Evolutionary conservation across 2,113 vertebrate genomes (phyloP), one percentile per base, ranked within the genome.

Genomic region (Taurulus bubalis): DNA sequence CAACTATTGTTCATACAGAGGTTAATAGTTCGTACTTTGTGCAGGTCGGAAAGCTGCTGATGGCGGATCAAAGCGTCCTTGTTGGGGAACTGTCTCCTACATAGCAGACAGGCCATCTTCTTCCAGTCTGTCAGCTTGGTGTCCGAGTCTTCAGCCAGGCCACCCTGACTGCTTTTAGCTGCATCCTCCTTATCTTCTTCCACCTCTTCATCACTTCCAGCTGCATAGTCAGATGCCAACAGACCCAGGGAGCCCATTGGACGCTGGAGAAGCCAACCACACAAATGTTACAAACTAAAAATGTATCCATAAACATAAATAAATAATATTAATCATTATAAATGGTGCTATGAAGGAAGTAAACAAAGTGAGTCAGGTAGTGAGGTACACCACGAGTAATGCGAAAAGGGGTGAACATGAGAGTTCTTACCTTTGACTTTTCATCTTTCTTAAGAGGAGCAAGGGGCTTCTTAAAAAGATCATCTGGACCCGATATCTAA

Each of bases 51-150:
- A 26, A 99, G 97, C 92, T 99, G 97, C 89, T 99, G 98, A 91
- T 99, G 98, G 87, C 98, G 97, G 82, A 98, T 91, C 58, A 99
- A 93, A 69, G 97, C 96, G 53, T 99, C 98, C 91, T 98, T 99
- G 91, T 97, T 99, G 87, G 98, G 96, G 75, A 99, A 99, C 89
- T 99, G 98, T 73, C 98, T 96, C 92, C 98, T 95, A 92, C 98
- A 99, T 6, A 99, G 95, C 86, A 99, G 94, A 75, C 98, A 99
- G 71, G 98, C 98, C 95, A 99, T 96, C 90, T 99, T 99, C 90
- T 97, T 99, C 98, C 98, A 99, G 95, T 99, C 98, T 0, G 98
- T 99, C 90, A 99, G 94, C 89, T 96, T 97, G 88, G 96, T 97
- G 0, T 97, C 97, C 0, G 92, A 95, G 24, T 91, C 95, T 45